Base-by-base conservation (phyloP, 2,113 vertebrate species). In the Macaca mulatta region DNA sequence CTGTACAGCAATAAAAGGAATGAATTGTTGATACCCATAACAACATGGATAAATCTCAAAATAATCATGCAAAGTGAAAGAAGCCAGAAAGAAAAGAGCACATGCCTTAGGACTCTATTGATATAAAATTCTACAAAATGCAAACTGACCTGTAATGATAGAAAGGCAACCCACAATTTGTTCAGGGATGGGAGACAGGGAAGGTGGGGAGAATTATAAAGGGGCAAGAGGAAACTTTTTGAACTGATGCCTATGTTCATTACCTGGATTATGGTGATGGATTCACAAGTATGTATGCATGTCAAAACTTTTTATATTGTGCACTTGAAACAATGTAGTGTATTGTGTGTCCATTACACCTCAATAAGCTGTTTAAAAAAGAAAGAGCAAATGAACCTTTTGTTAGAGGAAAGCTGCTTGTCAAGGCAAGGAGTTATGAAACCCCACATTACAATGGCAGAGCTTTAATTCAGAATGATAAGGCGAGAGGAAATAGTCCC, bases 281-380 rank as follows among this genome's bases (percentile, higher is more conserved):
- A 35, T 52, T 23, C 64, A 17, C 18, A 50, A 32, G 32, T 11
- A 2, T 1, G 30, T 2, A 2, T 13, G 4, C 30, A 7, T 45
- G 35, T 84, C 30, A 69, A 43, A 55, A 43, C 57, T 38, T 55
- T n/a, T 35, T 22, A 48, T 23, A 79, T 8, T 23, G 11, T 32
- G 16, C 3, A 16, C 4, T 8, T 61, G 72, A 35, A 72, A 17
- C 13, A 50, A 9, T 59, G 35, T 83, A 7, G 43, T 27, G 17
- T 2, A n/a, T n/a, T 27, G 3, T 5, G 2, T 2, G 8, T 11
- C 74, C 12, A 16, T n/a, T 35, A 22, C 1, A 64, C 22, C 52
- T 55, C 52, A 22, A 45, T 3, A 6, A 75, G 27, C 12, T 61
- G 52, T 23, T 30, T 74, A 13, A 50, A 61, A 61, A 35, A 79